A percentile compares a stretch with the other conserved stretches of the same genome.
phyloP scores from a whole-genome alignment of 2,888 invertebrate genomes.

The Mystacides longicornis region DNA sequence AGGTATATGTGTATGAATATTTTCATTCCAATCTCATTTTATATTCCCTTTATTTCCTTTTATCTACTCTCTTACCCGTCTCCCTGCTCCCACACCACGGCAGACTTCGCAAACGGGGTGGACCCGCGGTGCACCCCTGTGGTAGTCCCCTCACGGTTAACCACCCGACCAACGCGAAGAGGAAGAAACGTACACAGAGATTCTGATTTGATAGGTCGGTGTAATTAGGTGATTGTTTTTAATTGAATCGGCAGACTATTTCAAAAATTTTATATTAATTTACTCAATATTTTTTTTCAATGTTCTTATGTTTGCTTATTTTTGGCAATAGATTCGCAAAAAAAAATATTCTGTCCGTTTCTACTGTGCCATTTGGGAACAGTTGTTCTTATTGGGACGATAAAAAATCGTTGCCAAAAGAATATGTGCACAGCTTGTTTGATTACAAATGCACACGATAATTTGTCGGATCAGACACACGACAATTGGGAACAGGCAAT shows the following conservation, averaged over 20 bases:
- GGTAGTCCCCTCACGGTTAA: conserved; percentile 10
- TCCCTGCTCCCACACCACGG: conserved; percentile 19
- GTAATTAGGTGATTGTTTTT: neutral
- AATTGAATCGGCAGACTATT: neutral
- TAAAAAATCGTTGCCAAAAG: no score
- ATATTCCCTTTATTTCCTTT: conserved; percentile 27
- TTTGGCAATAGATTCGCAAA: no score
- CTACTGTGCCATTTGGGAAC: no score
- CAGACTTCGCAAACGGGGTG: neutral
- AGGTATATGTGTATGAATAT: conserved; percentile 17
- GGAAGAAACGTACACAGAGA: neutral
- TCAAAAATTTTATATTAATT: no score
- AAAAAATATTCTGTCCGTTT: no score
- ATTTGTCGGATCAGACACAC: no score
- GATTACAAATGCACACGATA: no score
- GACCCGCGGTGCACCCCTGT: conserved; percentile 2
- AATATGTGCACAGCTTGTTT: no score
- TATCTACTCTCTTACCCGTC: conserved; percentile 22
- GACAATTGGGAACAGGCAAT: no score
- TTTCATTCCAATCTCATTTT: conserved; percentile 27
- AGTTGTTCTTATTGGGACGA: no score
- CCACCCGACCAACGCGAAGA: conserved; percentile 10
- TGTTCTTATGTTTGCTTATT: no score
- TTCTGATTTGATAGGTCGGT: neutral
- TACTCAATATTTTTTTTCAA: no score